A percentile compares a stretch with the other conserved stretches of the same genome.
Conservation (phyloP, 2,888 invertebrate genomes). For the Cinara cedri region DNA sequence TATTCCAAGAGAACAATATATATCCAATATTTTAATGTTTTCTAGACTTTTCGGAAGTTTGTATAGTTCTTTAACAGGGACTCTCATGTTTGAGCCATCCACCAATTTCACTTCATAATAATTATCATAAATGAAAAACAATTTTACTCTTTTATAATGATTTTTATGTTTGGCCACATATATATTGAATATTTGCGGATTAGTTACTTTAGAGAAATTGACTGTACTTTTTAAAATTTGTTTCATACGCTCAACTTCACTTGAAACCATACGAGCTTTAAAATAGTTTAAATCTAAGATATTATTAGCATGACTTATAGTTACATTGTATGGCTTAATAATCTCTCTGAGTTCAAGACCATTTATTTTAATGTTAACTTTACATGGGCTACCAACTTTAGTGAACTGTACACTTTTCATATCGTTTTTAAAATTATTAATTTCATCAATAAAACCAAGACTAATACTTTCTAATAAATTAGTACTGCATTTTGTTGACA, state of each 20-base stretch:
- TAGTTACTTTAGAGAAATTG: neutral
- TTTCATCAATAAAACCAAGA: constrained; percentile 8
- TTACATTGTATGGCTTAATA: neutral
- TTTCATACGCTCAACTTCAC: neutral
- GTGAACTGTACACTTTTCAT: neutral
- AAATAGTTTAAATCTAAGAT: neutral
- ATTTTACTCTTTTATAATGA: constrained; percentile 16
- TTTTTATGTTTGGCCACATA: neutral
- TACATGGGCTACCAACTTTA: neutral
- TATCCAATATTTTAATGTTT: neutral
- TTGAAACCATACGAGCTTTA: neutral
- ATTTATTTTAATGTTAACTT: neutral
- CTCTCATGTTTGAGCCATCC: neutral
- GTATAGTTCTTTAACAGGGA: neutral
- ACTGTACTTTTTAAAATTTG: neutral
- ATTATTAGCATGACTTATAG: neutral
- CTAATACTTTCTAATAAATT: neutral
- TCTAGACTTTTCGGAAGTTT: neutral
- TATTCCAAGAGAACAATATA: neutral
- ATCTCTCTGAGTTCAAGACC: neutral
- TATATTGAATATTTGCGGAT: neutral
- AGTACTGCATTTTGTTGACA: neutral
- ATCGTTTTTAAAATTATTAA: neutral
- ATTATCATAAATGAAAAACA: too few species aligned
- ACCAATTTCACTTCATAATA: neutral